Conservation (phyloP, 2,888 invertebrate genomes). For the Gisinianus flammeolus region DNA sequence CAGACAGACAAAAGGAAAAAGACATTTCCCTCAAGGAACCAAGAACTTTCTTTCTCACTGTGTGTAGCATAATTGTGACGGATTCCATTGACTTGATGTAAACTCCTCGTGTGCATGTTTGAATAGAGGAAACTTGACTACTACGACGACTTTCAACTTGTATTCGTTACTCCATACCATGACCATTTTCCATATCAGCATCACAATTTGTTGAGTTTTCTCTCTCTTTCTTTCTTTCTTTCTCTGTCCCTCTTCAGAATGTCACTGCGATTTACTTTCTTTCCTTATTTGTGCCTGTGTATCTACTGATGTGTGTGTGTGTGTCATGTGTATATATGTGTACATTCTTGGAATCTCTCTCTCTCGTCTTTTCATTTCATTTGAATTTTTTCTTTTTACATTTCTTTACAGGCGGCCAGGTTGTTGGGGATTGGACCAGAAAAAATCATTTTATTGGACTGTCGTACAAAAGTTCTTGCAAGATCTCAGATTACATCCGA, state of each 20-base stretch:
- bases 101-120: no score
- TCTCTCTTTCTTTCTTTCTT: neutral
- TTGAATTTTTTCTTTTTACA: neutral
- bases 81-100: no score
- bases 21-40: no score
- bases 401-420: conserved; percentile 64
- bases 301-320: neutral
- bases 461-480: conserved; percentile 67
- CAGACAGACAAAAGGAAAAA: no score
- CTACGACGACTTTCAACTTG: no score
- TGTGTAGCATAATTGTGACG: no score
- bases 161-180: no score
- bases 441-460: conserved; percentile 68
- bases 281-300: conserved; percentile 7
- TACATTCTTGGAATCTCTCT: conserved; percentile 15
- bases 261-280: conserved; percentile 40
- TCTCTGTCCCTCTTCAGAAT: neutral
- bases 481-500: conserved; percentile 67
- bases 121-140: no score
- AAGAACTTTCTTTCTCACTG: no score
- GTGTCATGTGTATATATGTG: neutral
- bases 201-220: no score
- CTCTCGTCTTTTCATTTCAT: neutral
- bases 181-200: no score
- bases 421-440: conserved; percentile 68